phyloP scores from a whole-genome alignment of 2,113 vertebrate genomes.

The Indicator indicator region DNA sequence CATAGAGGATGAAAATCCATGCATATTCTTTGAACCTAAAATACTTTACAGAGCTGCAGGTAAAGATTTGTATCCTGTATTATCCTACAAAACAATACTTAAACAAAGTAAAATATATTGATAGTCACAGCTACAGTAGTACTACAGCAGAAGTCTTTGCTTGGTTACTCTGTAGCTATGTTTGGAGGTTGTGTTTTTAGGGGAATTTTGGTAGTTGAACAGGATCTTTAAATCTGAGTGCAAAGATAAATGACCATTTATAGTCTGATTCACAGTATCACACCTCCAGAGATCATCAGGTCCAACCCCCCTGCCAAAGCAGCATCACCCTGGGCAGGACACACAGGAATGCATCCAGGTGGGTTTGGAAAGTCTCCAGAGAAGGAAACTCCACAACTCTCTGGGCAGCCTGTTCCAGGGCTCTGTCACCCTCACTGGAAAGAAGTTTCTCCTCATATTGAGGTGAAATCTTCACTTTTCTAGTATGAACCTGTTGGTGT shows the following conservation, averaged over 20 bases:
- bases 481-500: no score
- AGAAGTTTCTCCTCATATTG: no score
- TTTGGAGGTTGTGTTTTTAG: background rate
- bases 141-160: background rate
- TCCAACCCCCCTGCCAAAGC: no score
- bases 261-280: background rate
- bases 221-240: background rate
- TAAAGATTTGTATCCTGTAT: conserved; percentile 68
- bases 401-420: no score
- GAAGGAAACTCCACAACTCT: no score
- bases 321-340: no score
- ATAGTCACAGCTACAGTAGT: background rate
- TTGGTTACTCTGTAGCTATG: background rate
- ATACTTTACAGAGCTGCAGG: conserved; percentile 99
- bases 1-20: conserved; percentile 95
- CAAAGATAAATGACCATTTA: background rate
- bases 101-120: background rate
- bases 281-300: no score
- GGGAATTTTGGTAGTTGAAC: background rate
- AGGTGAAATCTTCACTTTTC: no score
- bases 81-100: background rate
- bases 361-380: no score
- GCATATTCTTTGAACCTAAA: conserved; percentile 99
- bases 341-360: no score
- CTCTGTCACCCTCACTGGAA: no score